A percentile compares a stretch with the other conserved stretches of the same genome.
phyloP scores from a whole-genome alignment of 1,140 invertebrate genomes.

The Bicyclus anynana region DNA sequence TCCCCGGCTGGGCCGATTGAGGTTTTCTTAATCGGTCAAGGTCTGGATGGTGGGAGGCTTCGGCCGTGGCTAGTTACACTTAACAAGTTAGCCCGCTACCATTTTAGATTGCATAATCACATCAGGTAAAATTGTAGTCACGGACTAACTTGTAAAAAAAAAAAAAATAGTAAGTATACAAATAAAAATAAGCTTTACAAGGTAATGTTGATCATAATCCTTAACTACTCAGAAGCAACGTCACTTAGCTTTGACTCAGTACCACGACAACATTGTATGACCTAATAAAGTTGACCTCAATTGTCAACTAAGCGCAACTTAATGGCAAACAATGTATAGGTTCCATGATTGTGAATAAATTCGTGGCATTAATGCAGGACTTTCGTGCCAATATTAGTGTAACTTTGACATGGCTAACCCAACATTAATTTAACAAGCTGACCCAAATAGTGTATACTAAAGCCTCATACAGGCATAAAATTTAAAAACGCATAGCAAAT shows the following conservation, averaged over 20 bases:
- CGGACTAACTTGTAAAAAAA: too few relatives aligned
- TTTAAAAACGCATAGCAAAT: too few relatives aligned
- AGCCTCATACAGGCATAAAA: background rate
- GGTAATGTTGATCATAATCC: too few relatives aligned
- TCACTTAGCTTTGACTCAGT: background rate
- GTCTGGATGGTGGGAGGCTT: too few relatives aligned
- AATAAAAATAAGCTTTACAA: too few relatives aligned
- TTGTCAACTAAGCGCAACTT: conserved; percentile 17
- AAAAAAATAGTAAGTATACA: too few relatives aligned
- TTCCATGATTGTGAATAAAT: conserved; percentile 40
- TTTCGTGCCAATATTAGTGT: conserved; percentile 60
- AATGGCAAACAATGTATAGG: conserved; percentile 12
- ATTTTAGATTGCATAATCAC: too few relatives aligned
- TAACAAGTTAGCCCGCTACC: too few relatives aligned
- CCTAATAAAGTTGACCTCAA: conserved; percentile 8
- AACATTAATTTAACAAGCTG: conserved; percentile 52
- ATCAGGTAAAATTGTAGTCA: too few relatives aligned
- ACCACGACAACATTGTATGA: background rate
- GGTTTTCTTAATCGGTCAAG: too few relatives aligned
- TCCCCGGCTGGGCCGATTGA: too few relatives aligned
- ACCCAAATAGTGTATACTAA: conserved; percentile 40
- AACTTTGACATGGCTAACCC: conserved; percentile 41
- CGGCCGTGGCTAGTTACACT: too few relatives aligned
- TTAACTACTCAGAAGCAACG: background rate
- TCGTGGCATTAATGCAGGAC: conserved; percentile 63